A percentile compares a stretch with the other conserved stretches of the same genome.
Evolutionary conservation across 2,113 vertebrate genomes (phyloP).

Genomic region (Panthera uncia): DNA sequence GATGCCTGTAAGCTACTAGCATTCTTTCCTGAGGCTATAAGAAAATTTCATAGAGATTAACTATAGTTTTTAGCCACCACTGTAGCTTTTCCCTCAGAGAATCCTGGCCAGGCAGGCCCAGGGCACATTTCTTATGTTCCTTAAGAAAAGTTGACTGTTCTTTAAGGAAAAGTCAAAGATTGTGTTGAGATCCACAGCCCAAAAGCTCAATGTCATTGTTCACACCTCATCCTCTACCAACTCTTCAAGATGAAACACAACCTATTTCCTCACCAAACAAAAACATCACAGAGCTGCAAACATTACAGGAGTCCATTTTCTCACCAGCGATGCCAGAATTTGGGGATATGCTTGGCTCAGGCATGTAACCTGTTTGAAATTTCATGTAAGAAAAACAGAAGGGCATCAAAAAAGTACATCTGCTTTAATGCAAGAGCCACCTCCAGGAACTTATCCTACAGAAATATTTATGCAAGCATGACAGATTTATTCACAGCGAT

Average conservation of each 20-base stretch:
- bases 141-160: slow-evolving; percentile 5
- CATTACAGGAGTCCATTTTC: background rate
- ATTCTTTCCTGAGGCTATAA: background rate
- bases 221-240: background rate
- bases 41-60: background rate
- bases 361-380: slow-evolving; percentile 2
- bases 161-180: slow-evolving; percentile 49
- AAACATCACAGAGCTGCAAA: background rate
- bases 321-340: background rate
- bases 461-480: background rate
- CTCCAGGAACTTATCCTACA: background rate
- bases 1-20: background rate
- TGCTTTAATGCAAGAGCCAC: background rate
- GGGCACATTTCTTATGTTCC: background rate
- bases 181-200: background rate
- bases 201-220: background rate
- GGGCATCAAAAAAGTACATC: background rate
- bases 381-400: slow-evolving; percentile 9
- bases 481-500: background rate
- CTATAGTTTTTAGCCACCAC: background rate
- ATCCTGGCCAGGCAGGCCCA: background rate
- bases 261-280: slow-evolving; percentile 23
- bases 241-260: slow-evolving; percentile 19
- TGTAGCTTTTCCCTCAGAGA: background rate
- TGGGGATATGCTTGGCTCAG: background rate